Evolutionary conservation across 2,888 invertebrate species (phyloP).

Genomic region (Drosophila trichaetosa): DNA sequence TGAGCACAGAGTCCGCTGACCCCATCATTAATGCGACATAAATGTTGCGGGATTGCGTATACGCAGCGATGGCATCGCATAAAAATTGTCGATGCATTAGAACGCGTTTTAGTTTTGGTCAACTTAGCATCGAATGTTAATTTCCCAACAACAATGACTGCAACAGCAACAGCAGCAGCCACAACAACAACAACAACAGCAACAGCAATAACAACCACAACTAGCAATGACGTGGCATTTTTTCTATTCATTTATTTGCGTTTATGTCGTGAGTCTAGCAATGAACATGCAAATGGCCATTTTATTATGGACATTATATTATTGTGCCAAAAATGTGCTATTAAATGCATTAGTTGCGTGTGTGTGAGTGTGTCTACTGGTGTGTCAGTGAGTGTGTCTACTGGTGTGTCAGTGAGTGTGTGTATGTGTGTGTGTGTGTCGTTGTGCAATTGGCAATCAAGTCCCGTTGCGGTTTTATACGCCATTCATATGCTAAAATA

Average conservation of each 20-base stretch:
- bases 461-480: slow-evolving; percentile 68
- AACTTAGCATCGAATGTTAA: slow-evolving; percentile 63
- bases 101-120: slow-evolving; percentile 42
- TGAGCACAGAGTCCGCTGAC: slow-evolving; percentile 15
- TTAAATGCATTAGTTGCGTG: slow-evolving; percentile 60
- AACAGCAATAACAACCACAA: slow-evolving; percentile 19
- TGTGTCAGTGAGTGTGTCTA: slow-evolving; percentile 14
- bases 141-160: slow-evolving; percentile 51
- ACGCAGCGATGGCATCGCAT: slow-evolving; percentile 31
- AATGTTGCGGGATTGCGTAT: slow-evolving; percentile 53
- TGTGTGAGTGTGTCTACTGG: slow-evolving; percentile 2
- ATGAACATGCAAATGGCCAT: slow-evolving; percentile 75
- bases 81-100: slow-evolving; percentile 51
- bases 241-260: slow-evolving; percentile 58
- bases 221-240: slow-evolving; percentile 35
- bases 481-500: slow-evolving; percentile 60
- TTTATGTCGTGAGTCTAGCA: slow-evolving; percentile 46
- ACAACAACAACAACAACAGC: background rate
- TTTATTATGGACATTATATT: slow-evolving; percentile 78
- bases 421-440: slow-evolving; percentile 1
- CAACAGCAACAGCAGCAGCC: slow-evolving; percentile 3
- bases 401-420: slow-evolving; percentile 2
- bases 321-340: slow-evolving; percentile 65
- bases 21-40: slow-evolving; percentile 45
- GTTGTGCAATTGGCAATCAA: slow-evolving; percentile 46